These are phyloP conservation scores for Dipodomys merriami DNA, from an alignment of 2,113 vertebrate genomes.

Conservation along the genomic window DNA sequence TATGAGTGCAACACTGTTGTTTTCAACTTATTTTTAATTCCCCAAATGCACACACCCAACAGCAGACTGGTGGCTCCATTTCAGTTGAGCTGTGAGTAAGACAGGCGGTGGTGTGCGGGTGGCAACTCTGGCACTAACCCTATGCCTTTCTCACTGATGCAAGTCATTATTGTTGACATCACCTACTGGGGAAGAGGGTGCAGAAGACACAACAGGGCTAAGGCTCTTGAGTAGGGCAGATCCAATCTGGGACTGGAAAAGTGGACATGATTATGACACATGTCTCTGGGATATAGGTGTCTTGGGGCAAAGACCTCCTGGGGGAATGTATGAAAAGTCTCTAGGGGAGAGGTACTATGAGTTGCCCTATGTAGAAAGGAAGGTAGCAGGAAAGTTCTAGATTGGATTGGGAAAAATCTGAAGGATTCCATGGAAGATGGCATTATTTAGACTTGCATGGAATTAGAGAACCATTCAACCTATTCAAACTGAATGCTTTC, in stretches of 20 bases:
- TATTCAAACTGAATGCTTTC: neutral
- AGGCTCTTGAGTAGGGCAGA: neutral
- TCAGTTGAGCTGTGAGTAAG: neutral
- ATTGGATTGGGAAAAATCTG: neutral
- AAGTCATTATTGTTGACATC: neutral
- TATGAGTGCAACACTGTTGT: neutral
- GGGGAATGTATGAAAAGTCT: too few species aligned
- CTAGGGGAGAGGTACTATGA: fast-evolving
- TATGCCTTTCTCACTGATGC: neutral
- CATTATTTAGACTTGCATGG: neutral
- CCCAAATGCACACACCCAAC: fast-evolving
- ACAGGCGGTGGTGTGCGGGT: fast-evolving
- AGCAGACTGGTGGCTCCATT: neutral
- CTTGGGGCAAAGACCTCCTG: too few species aligned
- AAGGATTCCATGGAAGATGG: neutral
- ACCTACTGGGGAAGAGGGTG: neutral
- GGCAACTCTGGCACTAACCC: neutral
- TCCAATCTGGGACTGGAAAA: neutral
- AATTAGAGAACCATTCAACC: fast-evolving
- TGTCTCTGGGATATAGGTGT: neutral
- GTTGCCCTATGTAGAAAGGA: neutral
- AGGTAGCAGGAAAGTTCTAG: neutral
- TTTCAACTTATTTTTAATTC: neutral
- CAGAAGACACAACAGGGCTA: neutral
- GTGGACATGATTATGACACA: neutral